These are phyloP conservation scores for Siderastrea radians DNA, from an alignment of 92 coral and sea anemone genomes.

Conservation along the genomic window DNA sequence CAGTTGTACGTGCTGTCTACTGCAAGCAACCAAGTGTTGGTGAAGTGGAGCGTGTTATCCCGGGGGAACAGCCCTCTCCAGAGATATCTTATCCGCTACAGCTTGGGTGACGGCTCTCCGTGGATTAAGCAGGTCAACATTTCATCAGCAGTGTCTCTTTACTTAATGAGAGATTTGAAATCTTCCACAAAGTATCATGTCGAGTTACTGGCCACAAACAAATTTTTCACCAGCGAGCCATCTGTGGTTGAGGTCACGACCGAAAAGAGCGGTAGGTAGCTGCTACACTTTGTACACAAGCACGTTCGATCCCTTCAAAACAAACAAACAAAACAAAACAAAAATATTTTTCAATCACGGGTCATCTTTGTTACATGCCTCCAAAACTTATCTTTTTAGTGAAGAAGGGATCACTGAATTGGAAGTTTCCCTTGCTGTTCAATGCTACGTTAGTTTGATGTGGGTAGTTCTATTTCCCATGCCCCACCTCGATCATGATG, in stretches of 20 bases:
- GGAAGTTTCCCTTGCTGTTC: too few relatives aligned
- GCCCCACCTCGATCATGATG: too few relatives aligned
- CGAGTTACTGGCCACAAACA: neutral
- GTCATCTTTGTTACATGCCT: too few relatives aligned
- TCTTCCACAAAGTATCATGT: neutral
- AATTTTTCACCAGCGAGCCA: neutral
- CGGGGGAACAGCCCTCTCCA: neutral
- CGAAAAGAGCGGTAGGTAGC: neutral
- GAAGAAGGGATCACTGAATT: too few relatives aligned
- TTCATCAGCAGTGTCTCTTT: neutral
- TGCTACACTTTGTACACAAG: too few relatives aligned
- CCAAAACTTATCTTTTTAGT: too few relatives aligned
- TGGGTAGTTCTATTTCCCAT: too few relatives aligned
- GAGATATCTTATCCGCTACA: constrained; percentile 1
- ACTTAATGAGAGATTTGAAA: neutral
- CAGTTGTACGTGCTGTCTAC: constrained; percentile 1
- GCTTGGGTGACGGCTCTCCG: constrained; percentile 6
- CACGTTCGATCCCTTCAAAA: too few relatives aligned
- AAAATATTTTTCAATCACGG: too few relatives aligned
- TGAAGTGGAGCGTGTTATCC: neutral
- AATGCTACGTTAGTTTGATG: too few relatives aligned
- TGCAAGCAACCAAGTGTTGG: neutral
- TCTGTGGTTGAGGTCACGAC: constrained; percentile 14
- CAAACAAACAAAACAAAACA: too few relatives aligned
- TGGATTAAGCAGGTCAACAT: neutral